Conservation (phyloP, 2,888 invertebrate species). For the Leistus spinibarbis region DNA sequence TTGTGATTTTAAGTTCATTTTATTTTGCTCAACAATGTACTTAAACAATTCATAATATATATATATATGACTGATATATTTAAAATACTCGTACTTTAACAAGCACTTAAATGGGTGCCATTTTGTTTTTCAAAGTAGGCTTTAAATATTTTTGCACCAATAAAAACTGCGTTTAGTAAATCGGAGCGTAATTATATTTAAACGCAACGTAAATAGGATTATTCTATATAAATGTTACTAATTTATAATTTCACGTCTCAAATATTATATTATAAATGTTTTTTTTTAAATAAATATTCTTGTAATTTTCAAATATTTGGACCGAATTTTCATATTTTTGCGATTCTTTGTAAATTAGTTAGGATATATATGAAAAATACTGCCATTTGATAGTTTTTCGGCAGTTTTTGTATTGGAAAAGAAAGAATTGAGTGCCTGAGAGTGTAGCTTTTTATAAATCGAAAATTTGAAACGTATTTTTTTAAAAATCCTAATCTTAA, state of each 20-base stretch:
- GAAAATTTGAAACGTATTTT: not conserved
- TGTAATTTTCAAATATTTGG: too few relatives aligned
- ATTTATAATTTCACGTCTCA: too few relatives aligned
- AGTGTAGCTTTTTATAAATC: not conserved
- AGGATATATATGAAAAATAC: not conserved
- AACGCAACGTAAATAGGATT: not conserved
- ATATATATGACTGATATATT: not conserved
- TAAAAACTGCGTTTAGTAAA: too few relatives aligned
- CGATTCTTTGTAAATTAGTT: not conserved
- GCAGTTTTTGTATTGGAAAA: not conserved
- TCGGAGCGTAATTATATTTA: not conserved
- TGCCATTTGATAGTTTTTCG: not conserved
- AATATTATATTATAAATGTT: too few relatives aligned
- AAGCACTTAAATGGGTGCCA: not conserved
- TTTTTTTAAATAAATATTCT: too few relatives aligned
- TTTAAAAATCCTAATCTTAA: too few relatives aligned
- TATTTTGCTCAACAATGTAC: not conserved
- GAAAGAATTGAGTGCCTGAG: too few relatives aligned
- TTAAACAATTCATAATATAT: not conserved
- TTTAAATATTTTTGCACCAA: not conserved
- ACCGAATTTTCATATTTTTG: too few relatives aligned
- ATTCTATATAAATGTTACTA: not conserved
- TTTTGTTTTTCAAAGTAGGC: not conserved
- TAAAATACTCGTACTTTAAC: not conserved
- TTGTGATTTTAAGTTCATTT: not conserved